Conservation (phyloP, 2,797 vertebrate species). For the Strix occidentalis region DNA sequence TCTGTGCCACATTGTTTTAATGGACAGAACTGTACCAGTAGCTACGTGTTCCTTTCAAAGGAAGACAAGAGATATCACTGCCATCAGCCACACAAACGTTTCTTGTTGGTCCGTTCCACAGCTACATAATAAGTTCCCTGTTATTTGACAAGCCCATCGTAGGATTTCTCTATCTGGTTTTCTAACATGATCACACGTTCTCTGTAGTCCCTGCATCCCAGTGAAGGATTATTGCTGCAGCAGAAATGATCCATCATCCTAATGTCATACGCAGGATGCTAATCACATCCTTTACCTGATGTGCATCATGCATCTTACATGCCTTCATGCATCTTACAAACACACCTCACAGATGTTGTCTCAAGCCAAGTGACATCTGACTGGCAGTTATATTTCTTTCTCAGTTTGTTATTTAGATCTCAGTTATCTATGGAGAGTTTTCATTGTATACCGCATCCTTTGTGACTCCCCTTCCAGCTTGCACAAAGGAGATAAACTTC, state of each 20-base stretch:
- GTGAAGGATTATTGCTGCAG: not conserved
- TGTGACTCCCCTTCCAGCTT: not conserved
- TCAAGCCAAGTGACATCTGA: not conserved
- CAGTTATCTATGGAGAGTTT: not conserved
- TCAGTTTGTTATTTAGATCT: not conserved
- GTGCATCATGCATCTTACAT: not conserved
- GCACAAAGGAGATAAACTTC: not conserved
- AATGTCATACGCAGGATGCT: not conserved
- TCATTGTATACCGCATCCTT: not conserved
- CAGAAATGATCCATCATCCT: not conserved
- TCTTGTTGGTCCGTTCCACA: slow-evolving; percentile 64
- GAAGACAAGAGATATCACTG: slow-evolving; percentile 49
- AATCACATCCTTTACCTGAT: not conserved
- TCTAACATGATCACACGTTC: not conserved
- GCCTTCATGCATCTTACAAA: not conserved
- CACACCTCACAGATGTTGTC: not conserved
- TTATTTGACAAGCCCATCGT: not conserved
- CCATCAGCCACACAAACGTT: slow-evolving; percentile 42
- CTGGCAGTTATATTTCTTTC: not conserved
- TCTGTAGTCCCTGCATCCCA: not conserved
- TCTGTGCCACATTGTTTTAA: slow-evolving; percentile 63
- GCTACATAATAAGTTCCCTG: slow-evolving; percentile 37
- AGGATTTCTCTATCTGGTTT: slow-evolving; percentile 22
- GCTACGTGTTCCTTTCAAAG: slow-evolving; percentile 41
- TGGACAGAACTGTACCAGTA: slow-evolving; percentile 65